Evolutionary conservation across 2,113 vertebrate genomes (phyloP).

Genomic region (Tor tambroides): DNA sequence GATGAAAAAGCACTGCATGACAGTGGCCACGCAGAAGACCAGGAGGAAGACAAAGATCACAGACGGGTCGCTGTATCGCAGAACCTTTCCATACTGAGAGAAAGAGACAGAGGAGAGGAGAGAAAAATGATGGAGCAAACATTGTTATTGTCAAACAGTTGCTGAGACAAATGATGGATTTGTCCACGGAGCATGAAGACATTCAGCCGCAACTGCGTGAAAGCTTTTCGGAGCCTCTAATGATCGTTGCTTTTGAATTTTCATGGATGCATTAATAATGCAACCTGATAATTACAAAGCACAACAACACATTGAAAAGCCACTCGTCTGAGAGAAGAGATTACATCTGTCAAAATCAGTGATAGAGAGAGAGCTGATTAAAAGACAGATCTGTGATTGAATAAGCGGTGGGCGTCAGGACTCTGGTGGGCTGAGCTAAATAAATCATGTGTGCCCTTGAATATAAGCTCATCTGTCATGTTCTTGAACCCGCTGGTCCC

Average conservation of each 20-base stretch:
- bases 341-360: slow-evolving; percentile 12
- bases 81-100: slow-evolving; percentile 87
- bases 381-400: neutral
- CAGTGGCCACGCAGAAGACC: slow-evolving; percentile 87
- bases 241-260: slow-evolving; percentile 6
- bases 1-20: slow-evolving; percentile 96
- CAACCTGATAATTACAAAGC: slow-evolving; percentile 28
- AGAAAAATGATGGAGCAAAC: neutral
- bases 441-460: neutral
- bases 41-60: slow-evolving; percentile 93
- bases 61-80: slow-evolving; percentile 92
- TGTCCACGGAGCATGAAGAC: neutral
- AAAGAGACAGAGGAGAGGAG: neutral
- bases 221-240: neutral
- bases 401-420: neutral
- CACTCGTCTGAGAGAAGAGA: neutral
- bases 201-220: neutral
- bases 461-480: neutral
- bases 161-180: slow-evolving; percentile 1
- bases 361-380: slow-evolving; percentile 11
- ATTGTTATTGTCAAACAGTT: slow-evolving; percentile 10
- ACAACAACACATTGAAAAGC: slow-evolving; percentile 1
- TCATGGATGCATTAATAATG: slow-evolving; percentile 17
- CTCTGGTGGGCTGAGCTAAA: neutral
- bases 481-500: neutral